Base-by-base conservation (phyloP, 1,140 invertebrate genomes). In the Leptinotarsa undecemlineata region DNA sequence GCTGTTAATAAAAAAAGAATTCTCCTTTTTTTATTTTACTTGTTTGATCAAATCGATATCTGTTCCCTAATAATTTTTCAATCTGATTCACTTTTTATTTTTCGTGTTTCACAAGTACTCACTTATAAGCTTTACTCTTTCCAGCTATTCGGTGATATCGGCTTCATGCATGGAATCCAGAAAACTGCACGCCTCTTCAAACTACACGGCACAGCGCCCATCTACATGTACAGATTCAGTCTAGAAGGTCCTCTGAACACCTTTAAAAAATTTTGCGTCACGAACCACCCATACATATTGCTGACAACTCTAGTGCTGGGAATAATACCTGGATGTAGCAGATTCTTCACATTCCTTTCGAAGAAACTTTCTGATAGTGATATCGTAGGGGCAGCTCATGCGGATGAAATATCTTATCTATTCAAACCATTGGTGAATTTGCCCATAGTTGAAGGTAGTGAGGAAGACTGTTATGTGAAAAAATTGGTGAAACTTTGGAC, bases 391-490 rank as follows among this genome's bases (percentile, higher is more conserved):
- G 91, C 11, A 87, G 88, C 86, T 76, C 91, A 92, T 79, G 88
- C 86, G 0, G 91, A 92, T 75, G 91, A 92, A 77, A 60, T 91
- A 2, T 88, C 87, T 75, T 91, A 91, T 82, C 77, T 92, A 8
- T 92, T 91, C 79, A 85, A 86, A 75, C 87, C 84, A 68, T 81
- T 82, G 76, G 76, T 88, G 33, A 86, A 82, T 20, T 85, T 69
- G 5, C 60, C 76, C 84, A 67, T 83, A 51, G 81, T 85, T 21
- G 73, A 83, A 11, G 77, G 84, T 19, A 82, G 82, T 61, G 47
- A 85, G 48, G 83, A 85, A 75, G 80, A 82, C 33, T 57, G 76
- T n/a, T 72, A 74, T 21, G 84, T 89, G 63, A 85, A 85, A 68
- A 68, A 68, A 6, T 33, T 68, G 15, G 85, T 88, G 15, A 87